phyloP scores from a whole-genome alignment of 1,140 invertebrate species.

The Charaxes varanes region DNA sequence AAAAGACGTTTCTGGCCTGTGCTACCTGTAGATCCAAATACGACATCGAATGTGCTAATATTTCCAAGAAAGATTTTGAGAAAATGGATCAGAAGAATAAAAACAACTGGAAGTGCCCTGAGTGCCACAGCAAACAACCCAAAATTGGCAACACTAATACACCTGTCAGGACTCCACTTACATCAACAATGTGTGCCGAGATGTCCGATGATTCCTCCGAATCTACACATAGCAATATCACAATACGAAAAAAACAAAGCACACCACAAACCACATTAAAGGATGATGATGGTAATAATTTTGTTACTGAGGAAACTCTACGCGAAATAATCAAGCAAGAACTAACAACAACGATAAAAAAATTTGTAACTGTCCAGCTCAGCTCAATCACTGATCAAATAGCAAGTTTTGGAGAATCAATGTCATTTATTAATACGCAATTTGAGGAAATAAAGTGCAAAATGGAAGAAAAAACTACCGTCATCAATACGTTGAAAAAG shows the following conservation, averaged over 20 bases:
- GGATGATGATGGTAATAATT: not conserved
- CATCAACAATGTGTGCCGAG: not conserved
- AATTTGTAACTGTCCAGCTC: not conserved
- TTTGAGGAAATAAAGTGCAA: not conserved
- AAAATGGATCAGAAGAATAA: not conserved
- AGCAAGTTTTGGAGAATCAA: not conserved
- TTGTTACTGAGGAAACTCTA: not conserved
- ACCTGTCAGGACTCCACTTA: slow-evolving; percentile 2
- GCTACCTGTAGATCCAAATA: not conserved
- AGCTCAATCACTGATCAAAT: slow-evolving; percentile 1
- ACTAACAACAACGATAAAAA: not conserved
- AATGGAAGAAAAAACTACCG: slow-evolving; percentile 1
- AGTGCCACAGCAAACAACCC: slow-evolving; percentile 14
- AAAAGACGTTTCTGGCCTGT: slow-evolving; percentile 1
- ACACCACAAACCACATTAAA: not conserved
- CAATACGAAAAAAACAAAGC: not conserved
- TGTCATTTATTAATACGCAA: slow-evolving; percentile 3
- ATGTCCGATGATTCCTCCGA: too few species aligned
- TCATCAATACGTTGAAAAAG: slow-evolving; percentile 5
- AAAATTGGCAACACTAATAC: slow-evolving; percentile 13
- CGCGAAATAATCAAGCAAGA: slow-evolving; percentile 2
- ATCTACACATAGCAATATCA: not conserved
- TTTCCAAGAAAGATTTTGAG: not conserved
- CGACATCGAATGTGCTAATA: slow-evolving; percentile 5
- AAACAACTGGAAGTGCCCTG: slow-evolving; percentile 11